A percentile compares a stretch with the other conserved stretches of the same genome.
phyloP scores from a whole-genome alignment of 2,888 invertebrate species.

The Pediacus dermestoides region DNA sequence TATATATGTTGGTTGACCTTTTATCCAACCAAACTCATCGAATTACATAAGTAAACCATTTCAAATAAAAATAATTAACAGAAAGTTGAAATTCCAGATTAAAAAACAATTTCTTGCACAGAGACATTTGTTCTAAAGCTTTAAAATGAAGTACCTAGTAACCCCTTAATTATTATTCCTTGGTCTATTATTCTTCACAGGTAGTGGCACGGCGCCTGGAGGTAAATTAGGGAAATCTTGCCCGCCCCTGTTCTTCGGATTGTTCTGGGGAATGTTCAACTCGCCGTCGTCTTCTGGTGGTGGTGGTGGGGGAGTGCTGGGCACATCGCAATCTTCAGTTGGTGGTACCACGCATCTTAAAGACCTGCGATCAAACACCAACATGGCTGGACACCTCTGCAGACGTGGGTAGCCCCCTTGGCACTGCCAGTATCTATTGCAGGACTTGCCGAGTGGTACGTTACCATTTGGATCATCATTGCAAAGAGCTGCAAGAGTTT shows the following conservation, averaged over 20 bases:
- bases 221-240: conserved; percentile 43
- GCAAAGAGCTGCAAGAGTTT: conserved; percentile 62
- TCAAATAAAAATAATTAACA: too few relatives aligned
- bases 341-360: conserved; percentile 84
- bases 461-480: conserved; percentile 89
- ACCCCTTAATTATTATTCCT: conserved; percentile 17
- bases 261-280: conserved; percentile 40
- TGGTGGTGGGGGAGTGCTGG: conserved; percentile 69
- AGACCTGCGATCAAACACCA: conserved; percentile 80
- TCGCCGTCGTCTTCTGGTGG: conserved; percentile 54
- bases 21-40: too few relatives aligned
- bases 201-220: conserved; percentile 47
- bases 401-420: conserved; percentile 90
- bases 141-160: background rate
- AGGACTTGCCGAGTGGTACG: conserved; percentile 86
- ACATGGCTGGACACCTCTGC: conserved; percentile 85
- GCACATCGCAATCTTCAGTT: conserved; percentile 84
- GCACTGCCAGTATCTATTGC: conserved; percentile 93
- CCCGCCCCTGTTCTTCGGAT: conserved; percentile 35
- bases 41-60: too few relatives aligned
- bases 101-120: too few relatives aligned
- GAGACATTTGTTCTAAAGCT: too few relatives aligned
- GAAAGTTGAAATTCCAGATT: too few relatives aligned
- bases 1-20: too few relatives aligned
- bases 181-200: conserved; percentile 35